phyloP scores from a whole-genome alignment of 1,140 invertebrate genomes.

The Eciton burchellii region DNA sequence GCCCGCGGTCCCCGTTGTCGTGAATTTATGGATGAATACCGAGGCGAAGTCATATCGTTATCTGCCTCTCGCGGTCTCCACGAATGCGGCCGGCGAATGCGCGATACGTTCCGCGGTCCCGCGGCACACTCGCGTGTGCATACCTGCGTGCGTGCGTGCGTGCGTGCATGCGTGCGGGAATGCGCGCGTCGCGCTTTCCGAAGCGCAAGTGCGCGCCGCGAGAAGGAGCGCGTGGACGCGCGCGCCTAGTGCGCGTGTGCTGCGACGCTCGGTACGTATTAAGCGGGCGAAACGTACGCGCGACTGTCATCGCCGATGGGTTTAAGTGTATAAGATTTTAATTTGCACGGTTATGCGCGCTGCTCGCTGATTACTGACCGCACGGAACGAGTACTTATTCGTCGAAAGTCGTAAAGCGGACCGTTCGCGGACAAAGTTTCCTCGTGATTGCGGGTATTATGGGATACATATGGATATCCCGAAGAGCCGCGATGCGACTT shows the following conservation, averaged over 20 bases:
- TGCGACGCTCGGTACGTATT: conserved; percentile 3
- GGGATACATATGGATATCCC: conserved; percentile 39
- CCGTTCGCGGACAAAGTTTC: conserved; percentile 29
- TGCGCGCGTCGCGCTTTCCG: conserved; percentile 37
- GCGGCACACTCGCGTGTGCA: conserved; percentile 23
- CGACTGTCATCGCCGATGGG: conserved; percentile 47
- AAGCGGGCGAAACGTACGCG: conserved; percentile 41
- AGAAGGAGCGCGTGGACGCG: not conserved
- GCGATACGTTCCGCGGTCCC: conserved; percentile 35
- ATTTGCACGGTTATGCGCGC: conserved; percentile 55
- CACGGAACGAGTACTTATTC: conserved; percentile 41
- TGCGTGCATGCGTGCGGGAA: not conserved
- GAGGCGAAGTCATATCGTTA: conserved; percentile 60
- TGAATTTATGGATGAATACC: conserved; percentile 58
- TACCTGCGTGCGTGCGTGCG: not conserved
- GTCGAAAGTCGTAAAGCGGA: conserved; percentile 58
- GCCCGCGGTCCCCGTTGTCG: conserved; percentile 27
- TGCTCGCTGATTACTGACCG: conserved; percentile 35
- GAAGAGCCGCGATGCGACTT: not conserved
- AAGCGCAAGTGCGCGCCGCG: not conserved
- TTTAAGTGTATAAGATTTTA: conserved; percentile 60
- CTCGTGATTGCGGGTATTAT: conserved; percentile 37
- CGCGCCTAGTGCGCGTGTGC: not conserved
- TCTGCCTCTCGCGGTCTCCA: conserved; percentile 53
- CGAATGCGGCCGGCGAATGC: conserved; percentile 49